phyloP scores from a whole-genome alignment of 1,140 invertebrate genomes.

The Drusus annulatus region DNA sequence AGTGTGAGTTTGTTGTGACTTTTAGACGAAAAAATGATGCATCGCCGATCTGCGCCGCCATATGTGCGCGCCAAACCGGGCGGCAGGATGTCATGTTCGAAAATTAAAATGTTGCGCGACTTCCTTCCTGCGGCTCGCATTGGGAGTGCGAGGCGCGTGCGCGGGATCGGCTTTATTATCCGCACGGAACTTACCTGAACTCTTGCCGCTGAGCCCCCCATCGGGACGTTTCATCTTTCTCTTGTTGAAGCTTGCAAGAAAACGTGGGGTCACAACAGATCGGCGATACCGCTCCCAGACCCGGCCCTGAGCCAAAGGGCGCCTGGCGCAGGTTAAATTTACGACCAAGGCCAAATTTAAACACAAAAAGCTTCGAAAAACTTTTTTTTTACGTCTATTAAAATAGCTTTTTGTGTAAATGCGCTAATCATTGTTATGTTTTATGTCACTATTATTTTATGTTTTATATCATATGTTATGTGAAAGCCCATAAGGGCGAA shows the following conservation, averaged over 20 bases:
- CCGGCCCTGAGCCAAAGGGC: too few relatives aligned
- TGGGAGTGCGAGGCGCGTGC: conserved; percentile 8
- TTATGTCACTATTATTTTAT: too few relatives aligned
- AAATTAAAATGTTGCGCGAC: conserved; percentile 45
- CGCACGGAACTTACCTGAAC: not conserved
- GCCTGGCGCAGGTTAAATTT: not conserved
- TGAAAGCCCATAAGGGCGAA: too few relatives aligned
- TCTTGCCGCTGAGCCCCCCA: not conserved
- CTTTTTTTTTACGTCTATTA: too few relatives aligned
- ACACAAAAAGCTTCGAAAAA: too few relatives aligned
- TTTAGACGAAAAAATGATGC: not conserved
- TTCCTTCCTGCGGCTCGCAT: conserved; percentile 35
- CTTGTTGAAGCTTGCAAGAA: too few relatives aligned
- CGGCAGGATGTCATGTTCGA: conserved; percentile 42
- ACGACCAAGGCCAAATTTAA: too few relatives aligned
- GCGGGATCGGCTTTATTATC: not conserved
- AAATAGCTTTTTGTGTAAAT: too few relatives aligned
- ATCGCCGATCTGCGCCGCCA: not conserved
- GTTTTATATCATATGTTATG: too few relatives aligned
- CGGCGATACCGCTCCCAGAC: not conserved
- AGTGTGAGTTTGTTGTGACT: too few relatives aligned
- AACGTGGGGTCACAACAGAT: not conserved
- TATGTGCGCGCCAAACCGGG: conserved; percentile 30
- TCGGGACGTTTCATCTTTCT: too few relatives aligned
- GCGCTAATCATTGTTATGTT: too few relatives aligned